Conservation (phyloP, 2,888 invertebrate genomes). For the Stenotaenia linearis region DNA sequence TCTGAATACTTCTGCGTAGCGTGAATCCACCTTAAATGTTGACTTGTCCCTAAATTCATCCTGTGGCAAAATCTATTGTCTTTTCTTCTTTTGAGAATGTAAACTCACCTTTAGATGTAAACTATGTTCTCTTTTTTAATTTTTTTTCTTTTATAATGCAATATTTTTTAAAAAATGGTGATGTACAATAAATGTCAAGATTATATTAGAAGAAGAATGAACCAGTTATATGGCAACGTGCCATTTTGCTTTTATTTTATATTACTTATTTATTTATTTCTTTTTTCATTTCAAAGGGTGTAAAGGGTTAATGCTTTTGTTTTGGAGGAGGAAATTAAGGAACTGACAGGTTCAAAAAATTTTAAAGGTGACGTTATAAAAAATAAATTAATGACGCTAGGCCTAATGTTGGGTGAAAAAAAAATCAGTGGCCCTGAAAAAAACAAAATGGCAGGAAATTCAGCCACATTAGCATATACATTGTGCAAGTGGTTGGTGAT, state of each 20-base stretch:
- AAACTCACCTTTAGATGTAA: no score
- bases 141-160: no score
- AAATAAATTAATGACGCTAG: not conserved
- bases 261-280: not conserved
- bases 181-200: no score
- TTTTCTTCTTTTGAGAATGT: no score
- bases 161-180: no score
- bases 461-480: not conserved
- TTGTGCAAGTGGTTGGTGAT: not conserved
- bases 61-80: no score
- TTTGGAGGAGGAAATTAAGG: not conserved
- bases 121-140: no score
- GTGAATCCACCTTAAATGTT: no score
- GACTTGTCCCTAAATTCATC: no score
- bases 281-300: not conserved
- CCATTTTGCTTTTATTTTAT: not conserved
- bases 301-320: not conserved
- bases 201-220: no score
- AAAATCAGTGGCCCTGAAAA: not conserved
- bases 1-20: no score
- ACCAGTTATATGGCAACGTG: no score
- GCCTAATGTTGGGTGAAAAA: not conserved
- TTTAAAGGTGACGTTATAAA: not conserved
- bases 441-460: not conserved
- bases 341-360: not conserved